phyloP scores from a whole-genome alignment of 2,888 invertebrate genomes.

The Machimus rusticus region DNA sequence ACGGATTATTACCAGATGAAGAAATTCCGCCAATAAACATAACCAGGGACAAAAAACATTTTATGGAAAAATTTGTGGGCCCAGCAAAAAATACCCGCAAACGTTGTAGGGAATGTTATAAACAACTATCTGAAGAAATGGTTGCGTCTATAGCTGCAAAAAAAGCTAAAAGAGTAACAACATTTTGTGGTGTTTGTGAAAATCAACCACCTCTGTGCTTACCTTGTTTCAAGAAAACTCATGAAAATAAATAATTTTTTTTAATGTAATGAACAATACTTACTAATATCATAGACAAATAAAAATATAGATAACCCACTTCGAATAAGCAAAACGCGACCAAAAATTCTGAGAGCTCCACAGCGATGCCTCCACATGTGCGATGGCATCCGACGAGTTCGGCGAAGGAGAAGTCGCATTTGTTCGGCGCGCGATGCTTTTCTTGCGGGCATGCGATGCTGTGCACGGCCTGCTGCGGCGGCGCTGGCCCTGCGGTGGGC shows the following conservation, averaged over 20 bases:
- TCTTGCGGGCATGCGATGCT: no score
- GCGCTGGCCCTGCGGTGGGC: no score
- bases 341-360: no score
- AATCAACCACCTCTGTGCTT: background rate
- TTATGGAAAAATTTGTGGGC: slow-evolving; percentile 2
- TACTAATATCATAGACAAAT: no score
- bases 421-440: no score
- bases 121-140: background rate
- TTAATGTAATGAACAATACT: slow-evolving; percentile 10
- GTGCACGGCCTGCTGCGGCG: no score
- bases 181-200: background rate
- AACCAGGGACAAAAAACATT: background rate
- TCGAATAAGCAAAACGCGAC: no score
- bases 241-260: slow-evolving; percentile 22
- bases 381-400: no score
- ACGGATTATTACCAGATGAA: background rate
- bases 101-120: slow-evolving; percentile 4
- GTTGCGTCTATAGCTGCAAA: background rate
- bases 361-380: no score
- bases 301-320: no score
- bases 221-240: background rate
- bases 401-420: no score
- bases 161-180: background rate
- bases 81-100: slow-evolving; percentile 10
- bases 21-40: background rate